A percentile compares a stretch with the other conserved stretches of the same genome.
Evolutionary conservation across 2,113 vertebrate species (phyloP).

Genomic region (Aegithalos caudatus): DNA sequence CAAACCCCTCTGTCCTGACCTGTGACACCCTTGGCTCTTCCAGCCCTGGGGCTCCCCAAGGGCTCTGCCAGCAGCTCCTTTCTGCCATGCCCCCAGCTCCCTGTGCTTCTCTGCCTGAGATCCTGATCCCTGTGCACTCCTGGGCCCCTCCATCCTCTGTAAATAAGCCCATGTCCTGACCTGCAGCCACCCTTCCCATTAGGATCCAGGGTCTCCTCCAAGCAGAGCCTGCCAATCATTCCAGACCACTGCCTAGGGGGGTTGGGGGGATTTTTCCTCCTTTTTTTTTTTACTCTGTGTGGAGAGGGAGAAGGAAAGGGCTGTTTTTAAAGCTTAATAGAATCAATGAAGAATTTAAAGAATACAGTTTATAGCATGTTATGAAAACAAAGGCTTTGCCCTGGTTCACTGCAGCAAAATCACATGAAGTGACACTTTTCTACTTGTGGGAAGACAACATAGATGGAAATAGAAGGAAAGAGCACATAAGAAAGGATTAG

Average conservation of each 20-base stretch:
- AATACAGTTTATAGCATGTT: conserved; percentile 27
- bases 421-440: not conserved
- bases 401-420: conserved; percentile 21
- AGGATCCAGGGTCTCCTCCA: not conserved
- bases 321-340: conserved; percentile 46
- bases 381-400: conserved; percentile 50
- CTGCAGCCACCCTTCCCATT: not conserved
- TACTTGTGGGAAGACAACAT: not conserved
- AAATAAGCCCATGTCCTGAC: not conserved
- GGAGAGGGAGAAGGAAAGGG: not conserved
- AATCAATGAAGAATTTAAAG: conserved; percentile 53
- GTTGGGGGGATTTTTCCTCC: not conserved
- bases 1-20: not conserved
- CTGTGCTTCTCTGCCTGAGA: not conserved
- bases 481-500: not conserved
- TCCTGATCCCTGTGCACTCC: not conserved
- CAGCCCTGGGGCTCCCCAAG: not conserved
- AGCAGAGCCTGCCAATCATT: conserved; percentile 16
- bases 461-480: not conserved
- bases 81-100: not conserved
- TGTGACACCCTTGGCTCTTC: not conserved
- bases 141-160: not conserved
- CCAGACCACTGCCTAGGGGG: not conserved
- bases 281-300: not conserved
- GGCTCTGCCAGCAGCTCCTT: not conserved